These are phyloP conservation scores for Isotomurus palustris DNA, from an alignment of 2,888 invertebrate genomes.

Conservation along the genomic window DNA sequence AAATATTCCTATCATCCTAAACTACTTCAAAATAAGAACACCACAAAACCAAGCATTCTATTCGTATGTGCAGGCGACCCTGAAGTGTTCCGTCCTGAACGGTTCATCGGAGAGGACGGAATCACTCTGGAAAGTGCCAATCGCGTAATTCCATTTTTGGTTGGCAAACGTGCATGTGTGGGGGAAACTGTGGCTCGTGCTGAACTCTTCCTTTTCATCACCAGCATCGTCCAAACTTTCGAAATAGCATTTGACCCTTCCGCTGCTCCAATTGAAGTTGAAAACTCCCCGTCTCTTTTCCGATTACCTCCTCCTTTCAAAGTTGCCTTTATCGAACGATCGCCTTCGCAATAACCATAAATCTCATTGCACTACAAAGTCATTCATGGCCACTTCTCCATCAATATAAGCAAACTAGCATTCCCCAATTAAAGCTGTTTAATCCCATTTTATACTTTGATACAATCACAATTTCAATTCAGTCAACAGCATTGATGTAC, in stretches of 20 bases:
- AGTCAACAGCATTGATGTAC: too few species aligned
- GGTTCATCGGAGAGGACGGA: slow-evolving; percentile 23
- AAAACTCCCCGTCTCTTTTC: slow-evolving; percentile 1
- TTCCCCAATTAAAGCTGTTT: too few species aligned
- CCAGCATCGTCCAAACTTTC: slow-evolving; percentile 25
- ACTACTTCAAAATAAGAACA: too few species aligned
- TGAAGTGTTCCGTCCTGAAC: slow-evolving; percentile 32
- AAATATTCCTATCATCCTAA: too few species aligned
- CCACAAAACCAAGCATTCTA: not conserved
- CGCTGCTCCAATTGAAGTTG: not conserved
- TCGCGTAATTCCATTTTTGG: slow-evolving; percentile 25
- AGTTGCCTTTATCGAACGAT: too few species aligned
- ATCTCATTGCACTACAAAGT: too few species aligned
- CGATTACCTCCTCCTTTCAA: not conserved
- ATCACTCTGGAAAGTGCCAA: not conserved
- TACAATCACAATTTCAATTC: too few species aligned
- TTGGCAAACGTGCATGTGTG: slow-evolving; percentile 25
- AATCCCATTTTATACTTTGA: too few species aligned
- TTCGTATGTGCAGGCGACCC: slow-evolving; percentile 30
- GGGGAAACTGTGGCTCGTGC: slow-evolving; percentile 25
- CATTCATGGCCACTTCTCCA: too few species aligned
- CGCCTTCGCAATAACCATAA: too few species aligned
- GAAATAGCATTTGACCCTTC: not conserved
- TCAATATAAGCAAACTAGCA: too few species aligned
- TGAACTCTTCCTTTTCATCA: slow-evolving; percentile 20